A percentile compares a stretch with the other conserved stretches of the same genome.
Evolutionary conservation across 1,140 invertebrate species (phyloP).

Genomic region (Zophobas morio): DNA sequence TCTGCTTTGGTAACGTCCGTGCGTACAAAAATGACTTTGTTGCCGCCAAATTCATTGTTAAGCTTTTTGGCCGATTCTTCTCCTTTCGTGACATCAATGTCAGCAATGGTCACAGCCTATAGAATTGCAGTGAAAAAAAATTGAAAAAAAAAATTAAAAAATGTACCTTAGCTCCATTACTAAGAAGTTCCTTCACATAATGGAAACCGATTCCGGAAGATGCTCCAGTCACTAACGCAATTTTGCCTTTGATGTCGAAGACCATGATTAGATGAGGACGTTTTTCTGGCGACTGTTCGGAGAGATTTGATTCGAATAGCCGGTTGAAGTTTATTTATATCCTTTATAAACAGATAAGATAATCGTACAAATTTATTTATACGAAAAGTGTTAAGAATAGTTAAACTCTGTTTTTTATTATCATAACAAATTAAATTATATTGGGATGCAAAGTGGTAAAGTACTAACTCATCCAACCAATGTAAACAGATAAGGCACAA

Average conservation of each 20-base stretch:
- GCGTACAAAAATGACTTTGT: slow-evolving; percentile 58
- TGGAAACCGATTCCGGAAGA: slow-evolving; percentile 80
- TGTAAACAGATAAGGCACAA: background rate
- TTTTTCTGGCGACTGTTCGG: slow-evolving; percentile 35
- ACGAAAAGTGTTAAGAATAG: background rate
- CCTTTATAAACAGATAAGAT: slow-evolving; percentile 20
- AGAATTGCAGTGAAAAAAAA: slow-evolving; percentile 19
- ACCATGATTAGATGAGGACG: slow-evolving; percentile 38
- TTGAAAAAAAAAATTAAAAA: slow-evolving; percentile 36
- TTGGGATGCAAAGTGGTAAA: background rate
- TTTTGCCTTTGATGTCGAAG: slow-evolving; percentile 74
- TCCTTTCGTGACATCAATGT: slow-evolving; percentile 55
- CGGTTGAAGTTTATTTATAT: slow-evolving; percentile 21
- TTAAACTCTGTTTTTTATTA: slow-evolving; percentile 6
- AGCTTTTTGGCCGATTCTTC: slow-evolving; percentile 51
- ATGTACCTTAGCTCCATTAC: slow-evolving; percentile 79
- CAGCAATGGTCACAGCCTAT: slow-evolving; percentile 60
- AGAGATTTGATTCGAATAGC: slow-evolving; percentile 1
- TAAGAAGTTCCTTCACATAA: slow-evolving; percentile 78
- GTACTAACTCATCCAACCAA: background rate
- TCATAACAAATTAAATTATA: background rate
- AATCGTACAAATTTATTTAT: slow-evolving; percentile 7
- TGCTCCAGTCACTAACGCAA: slow-evolving; percentile 82
- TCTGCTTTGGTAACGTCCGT: slow-evolving; percentile 58
- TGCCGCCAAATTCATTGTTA: slow-evolving; percentile 57